phyloP scores from a whole-genome alignment of 2,888 invertebrate genomes.

The Nomada hirtipes region DNA sequence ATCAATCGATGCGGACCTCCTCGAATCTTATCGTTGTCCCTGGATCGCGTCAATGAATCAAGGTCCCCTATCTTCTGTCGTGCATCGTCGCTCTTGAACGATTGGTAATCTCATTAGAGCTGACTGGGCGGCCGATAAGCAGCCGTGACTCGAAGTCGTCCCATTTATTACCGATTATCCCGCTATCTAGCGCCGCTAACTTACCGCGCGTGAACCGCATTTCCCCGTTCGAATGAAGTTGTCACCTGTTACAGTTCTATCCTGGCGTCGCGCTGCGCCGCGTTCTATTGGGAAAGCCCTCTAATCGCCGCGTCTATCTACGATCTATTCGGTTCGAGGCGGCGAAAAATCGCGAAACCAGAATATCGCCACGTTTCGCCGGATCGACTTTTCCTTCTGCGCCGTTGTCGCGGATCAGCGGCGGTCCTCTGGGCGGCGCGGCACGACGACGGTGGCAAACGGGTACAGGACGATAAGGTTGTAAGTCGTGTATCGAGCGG shows the following conservation, averaged over 20 bases:
- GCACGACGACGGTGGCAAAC: not conserved
- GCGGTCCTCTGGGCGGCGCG: not conserved
- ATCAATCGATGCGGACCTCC: not conserved
- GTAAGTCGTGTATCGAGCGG: conserved; percentile 36
- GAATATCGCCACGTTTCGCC: conserved; percentile 23
- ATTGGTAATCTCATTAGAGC: conserved; percentile 48
- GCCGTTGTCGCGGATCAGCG: not conserved
- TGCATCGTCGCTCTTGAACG: conserved; percentile 17
- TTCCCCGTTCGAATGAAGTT: conserved; percentile 38
- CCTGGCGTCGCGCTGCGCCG: not conserved
- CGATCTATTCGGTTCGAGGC: not conserved
- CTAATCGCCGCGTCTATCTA: conserved; percentile 22
- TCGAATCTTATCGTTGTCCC: conserved; percentile 28
- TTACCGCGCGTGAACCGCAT: not conserved
- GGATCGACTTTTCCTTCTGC: conserved; percentile 3
- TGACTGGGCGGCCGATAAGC: conserved; percentile 45
- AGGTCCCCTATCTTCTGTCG: not conserved
- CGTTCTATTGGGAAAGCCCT: conserved; percentile 4
- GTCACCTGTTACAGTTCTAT: conserved; percentile 33
- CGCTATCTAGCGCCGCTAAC: not conserved
- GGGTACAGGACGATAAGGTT: not conserved
- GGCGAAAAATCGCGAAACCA: conserved; percentile 30
- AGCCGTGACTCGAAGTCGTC: conserved; percentile 1
- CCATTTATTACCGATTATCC: conserved; percentile 53
- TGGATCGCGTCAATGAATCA: conserved; percentile 12